Evolutionary conservation across 2,113 vertebrate genomes (phyloP).

Genomic region (Carlito syrichta): DNA sequence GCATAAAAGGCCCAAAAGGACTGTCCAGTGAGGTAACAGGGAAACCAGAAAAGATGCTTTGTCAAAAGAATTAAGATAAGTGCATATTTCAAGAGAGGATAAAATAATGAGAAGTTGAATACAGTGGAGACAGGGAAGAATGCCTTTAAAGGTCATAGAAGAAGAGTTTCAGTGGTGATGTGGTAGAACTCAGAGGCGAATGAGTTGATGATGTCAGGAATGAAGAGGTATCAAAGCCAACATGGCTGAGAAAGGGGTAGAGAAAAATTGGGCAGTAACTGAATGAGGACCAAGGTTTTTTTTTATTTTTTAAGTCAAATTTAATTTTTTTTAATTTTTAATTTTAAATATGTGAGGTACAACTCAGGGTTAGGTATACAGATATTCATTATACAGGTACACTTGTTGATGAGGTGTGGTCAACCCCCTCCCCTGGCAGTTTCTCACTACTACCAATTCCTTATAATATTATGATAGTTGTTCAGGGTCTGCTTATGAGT

Average conservation of each 20-base stretch:
- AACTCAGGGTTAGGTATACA: too few species aligned
- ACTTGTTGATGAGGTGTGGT: too few species aligned
- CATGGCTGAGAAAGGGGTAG: background rate
- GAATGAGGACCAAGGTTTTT: background rate
- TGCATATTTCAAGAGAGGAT: background rate
- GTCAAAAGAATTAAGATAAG: background rate
- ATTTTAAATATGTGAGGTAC: too few species aligned
- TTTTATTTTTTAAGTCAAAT: too few species aligned
- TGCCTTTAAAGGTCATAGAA: background rate
- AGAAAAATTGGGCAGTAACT: background rate
- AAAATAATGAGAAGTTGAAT: background rate
- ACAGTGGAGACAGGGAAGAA: background rate
- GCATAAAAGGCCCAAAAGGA: background rate
- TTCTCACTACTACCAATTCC: too few species aligned
- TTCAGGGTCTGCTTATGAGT: too few species aligned
- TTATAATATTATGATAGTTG: too few species aligned
- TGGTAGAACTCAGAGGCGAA: background rate
- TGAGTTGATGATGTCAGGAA: background rate
- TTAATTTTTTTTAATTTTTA: too few species aligned
- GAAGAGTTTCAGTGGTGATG: background rate
- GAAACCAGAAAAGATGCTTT: background rate
- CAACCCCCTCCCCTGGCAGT: too few species aligned
- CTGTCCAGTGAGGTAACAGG: background rate
- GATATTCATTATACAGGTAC: too few species aligned
- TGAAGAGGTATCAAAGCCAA: background rate